These are phyloP conservation scores for Gisinianus flammeolus DNA, from an alignment of 2,888 invertebrate species.

Conservation along the genomic window DNA sequence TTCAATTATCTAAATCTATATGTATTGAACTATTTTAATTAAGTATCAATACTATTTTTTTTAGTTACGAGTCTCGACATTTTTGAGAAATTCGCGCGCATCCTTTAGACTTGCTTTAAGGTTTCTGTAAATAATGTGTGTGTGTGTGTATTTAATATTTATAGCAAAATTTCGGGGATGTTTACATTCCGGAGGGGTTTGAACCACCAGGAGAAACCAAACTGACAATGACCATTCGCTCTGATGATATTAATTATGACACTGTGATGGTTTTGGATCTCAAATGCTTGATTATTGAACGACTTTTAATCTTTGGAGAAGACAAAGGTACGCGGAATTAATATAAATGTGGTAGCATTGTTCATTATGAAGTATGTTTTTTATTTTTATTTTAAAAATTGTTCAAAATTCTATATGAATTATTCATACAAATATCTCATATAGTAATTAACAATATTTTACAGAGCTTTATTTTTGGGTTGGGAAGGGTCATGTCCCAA, in stretches of 20 bases:
- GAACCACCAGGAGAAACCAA: constrained; percentile 78
- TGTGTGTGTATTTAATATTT: constrained; percentile 3
- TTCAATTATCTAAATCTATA: neutral
- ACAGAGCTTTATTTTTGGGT: constrained; percentile 82
- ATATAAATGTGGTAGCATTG: constrained; percentile 1
- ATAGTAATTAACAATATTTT: neutral
- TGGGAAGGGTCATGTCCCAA: constrained; percentile 86
- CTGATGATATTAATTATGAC: constrained; percentile 73
- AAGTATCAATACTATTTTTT: constrained; percentile 3
- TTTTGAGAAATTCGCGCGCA: neutral
- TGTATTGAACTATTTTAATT: neutral
- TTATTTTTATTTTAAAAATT: neutral
- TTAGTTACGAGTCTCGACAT: neutral
- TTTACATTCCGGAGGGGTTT: constrained; percentile 88
- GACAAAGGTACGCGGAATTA: constrained; percentile 45
- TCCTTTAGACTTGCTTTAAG: neutral
- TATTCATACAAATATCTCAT: neutral
- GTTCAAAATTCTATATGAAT: neutral
- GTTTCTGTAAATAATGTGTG: neutral
- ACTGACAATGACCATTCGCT: constrained; percentile 68
- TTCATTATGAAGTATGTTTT: neutral
- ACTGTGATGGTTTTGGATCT: constrained; percentile 79
- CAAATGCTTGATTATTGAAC: constrained; percentile 75
- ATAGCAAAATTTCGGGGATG: constrained; percentile 83
- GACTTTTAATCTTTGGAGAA: constrained; percentile 65